A percentile compares a stretch with the other conserved stretches of the same genome.
Evolutionary conservation across 2,888 invertebrate species (phyloP).

Genomic region (Xanthorhoe spadicearia): DNA sequence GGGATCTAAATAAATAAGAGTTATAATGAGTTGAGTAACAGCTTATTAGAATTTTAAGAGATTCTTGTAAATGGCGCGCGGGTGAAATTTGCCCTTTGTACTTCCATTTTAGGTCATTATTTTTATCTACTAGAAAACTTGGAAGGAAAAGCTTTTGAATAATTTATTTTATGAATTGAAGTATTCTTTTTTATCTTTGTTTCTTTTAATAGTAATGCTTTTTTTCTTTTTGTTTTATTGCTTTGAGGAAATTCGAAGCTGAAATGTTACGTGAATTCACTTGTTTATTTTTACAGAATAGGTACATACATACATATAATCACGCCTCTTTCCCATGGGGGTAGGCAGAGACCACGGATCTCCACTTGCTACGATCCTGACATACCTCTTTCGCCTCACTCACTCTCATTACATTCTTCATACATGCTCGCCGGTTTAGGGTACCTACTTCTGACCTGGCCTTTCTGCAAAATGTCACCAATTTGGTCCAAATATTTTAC

Average conservation of each 20-base stretch:
- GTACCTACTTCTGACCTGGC: no score
- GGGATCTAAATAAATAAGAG: slow-evolving; percentile 51
- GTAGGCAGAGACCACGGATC: no score
- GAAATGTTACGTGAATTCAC: background rate
- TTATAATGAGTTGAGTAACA: slow-evolving; percentile 56
- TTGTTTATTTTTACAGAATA: no score
- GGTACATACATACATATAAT: no score
- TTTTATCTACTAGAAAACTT: slow-evolving; percentile 25
- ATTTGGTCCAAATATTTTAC: no score
- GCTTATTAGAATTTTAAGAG: slow-evolving; percentile 54
- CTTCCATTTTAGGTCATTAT: slow-evolving; percentile 26
- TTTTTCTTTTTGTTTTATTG: background rate
- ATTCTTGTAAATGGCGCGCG: slow-evolving; percentile 38
- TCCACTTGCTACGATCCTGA: no score
- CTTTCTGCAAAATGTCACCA: no score
- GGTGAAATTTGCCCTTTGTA: slow-evolving; percentile 24
- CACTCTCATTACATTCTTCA: no score
- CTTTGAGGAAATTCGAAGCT: background rate
- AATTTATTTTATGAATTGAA: background rate
- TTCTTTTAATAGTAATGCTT: background rate
- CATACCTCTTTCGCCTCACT: no score
- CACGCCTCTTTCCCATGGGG: no score
- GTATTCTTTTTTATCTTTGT: background rate
- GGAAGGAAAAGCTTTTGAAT: background rate
- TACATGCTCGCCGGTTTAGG: no score